phyloP scores from a whole-genome alignment of 2,888 invertebrate species.

The Cheilosia urbana region DNA sequence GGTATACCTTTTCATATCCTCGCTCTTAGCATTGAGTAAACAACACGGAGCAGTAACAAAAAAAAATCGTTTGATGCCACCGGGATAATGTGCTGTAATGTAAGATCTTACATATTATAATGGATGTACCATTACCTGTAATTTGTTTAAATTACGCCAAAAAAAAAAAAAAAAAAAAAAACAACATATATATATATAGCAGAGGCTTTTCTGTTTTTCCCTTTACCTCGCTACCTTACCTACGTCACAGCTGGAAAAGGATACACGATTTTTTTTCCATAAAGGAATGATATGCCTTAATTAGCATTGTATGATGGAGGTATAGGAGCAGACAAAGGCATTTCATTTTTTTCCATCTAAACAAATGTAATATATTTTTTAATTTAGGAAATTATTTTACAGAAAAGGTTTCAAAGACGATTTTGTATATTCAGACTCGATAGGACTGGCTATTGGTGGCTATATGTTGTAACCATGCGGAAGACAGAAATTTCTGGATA shows the following conservation, averaged over 20 bases:
- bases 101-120: conserved; percentile 71
- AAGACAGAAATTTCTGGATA: too few relatives aligned
- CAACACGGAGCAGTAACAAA: conserved; percentile 23
- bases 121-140: conserved; percentile 72
- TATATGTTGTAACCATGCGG: too few relatives aligned
- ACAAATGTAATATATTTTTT: conserved; percentile 25
- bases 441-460: too few relatives aligned
- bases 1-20: conserved; percentile 62
- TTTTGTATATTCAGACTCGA: not conserved
- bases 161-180: conserved; percentile 22
- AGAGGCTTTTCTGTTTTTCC: not conserved
- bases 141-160: conserved; percentile 67
- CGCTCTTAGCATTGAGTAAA: conserved; percentile 46
- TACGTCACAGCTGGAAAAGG: conserved; percentile 34
- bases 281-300: conserved; percentile 44
- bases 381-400: conserved; percentile 31
- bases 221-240: not conserved
- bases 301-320: conserved; percentile 41
- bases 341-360: not conserved
- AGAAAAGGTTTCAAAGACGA: not conserved
- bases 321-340: conserved; percentile 33
- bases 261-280: conserved; percentile 15
- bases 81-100: conserved; percentile 74
- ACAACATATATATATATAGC: not conserved
- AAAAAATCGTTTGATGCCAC: conserved; percentile 68